Base-by-base conservation (phyloP, 2,888 invertebrate genomes). In the Eristalinus sepulchralis region DNA sequence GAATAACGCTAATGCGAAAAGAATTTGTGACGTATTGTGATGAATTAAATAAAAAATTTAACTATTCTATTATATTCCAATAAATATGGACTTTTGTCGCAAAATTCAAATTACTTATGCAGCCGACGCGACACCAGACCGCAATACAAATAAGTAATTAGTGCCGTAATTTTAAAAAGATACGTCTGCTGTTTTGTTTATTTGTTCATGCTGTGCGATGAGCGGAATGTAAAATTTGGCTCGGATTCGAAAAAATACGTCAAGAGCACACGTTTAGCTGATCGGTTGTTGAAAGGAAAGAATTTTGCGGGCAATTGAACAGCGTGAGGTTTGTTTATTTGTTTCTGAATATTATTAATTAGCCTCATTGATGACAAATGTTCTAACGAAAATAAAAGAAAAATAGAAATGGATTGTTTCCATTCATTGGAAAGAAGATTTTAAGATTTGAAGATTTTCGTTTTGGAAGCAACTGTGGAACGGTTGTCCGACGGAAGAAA, bases 141-240 rank as follows among this genome's bases (percentile, higher is more conserved):
- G 33, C 79, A 60, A 71, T 83, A 71, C 66, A 83, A 86, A 86
- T 78, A 78, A 82, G 36, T 64, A 73, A 67, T 34, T 55, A 67
- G 79, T 66, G 72, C 27, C 27, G 57, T 34, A 47, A 66, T 80
- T 72, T 31, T 47, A 62, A 82, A 67, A 68, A 34, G 63, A 63
- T 73, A 64, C 57, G 67, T 36, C 27, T 53, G 62, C 57, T 73
- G 55, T 39, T 81, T 82, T 86, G 73, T 86, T 82, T 82, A 84
- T 77, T 63, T 77, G 33, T 66, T 62, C 83, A 68, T 72, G 64
- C 72, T 31, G 72, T 72, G 59, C 59, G 13, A 78, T 72, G 78
- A 83, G 78, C 66, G 86, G 71, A 66, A 75, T 83, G 47, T 76
- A 79, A 73, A 75, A 71, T 83, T 86, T 86, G 86, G 83, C 86